Evolutionary conservation across 2,113 vertebrate genomes (phyloP).

Genomic region (Nothocercus julius): DNA sequence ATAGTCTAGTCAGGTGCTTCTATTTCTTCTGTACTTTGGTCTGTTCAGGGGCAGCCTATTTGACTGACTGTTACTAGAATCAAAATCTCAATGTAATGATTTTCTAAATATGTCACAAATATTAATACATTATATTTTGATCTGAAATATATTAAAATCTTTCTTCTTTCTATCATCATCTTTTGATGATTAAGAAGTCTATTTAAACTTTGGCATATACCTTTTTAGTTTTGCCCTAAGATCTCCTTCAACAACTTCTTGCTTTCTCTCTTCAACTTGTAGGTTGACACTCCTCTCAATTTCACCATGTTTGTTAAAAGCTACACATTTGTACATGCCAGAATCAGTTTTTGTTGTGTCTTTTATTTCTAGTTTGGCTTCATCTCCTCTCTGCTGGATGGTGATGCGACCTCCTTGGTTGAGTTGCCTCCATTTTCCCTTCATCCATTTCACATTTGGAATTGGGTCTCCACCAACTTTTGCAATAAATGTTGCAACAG

Average conservation of each 20-base stretch:
- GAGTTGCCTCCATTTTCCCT: slow-evolving; percentile 97
- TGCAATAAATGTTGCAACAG: slow-evolving; percentile 92
- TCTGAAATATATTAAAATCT: background rate
- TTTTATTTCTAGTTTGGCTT: slow-evolving; percentile 90
- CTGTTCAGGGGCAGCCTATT: background rate
- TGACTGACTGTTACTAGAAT: background rate
- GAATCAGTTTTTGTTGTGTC: slow-evolving; percentile 91
- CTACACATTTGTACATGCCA: slow-evolving; percentile 90
- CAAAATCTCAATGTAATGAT: background rate
- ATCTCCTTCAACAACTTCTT: slow-evolving; percentile 86
- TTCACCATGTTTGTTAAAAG: slow-evolving; percentile 90
- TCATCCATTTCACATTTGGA: slow-evolving; percentile 97
- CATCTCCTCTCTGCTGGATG: slow-evolving; percentile 90
- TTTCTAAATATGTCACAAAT: fast-evolving
- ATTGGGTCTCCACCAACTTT: slow-evolving; percentile 98
- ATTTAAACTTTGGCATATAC: slow-evolving; percentile 71
- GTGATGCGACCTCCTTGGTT: slow-evolving; percentile 92
- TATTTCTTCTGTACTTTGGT: background rate
- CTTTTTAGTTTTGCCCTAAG: slow-evolving; percentile 94
- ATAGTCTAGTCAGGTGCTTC: background rate
- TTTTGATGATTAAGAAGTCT: background rate
- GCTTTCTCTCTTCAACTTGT: slow-evolving; percentile 89
- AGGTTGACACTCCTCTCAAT: slow-evolving; percentile 88
- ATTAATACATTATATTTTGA: background rate
- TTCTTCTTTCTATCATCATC: background rate